Conservation (phyloP, 1,140 invertebrate species). For the Zaprionus camerounensis region DNA sequence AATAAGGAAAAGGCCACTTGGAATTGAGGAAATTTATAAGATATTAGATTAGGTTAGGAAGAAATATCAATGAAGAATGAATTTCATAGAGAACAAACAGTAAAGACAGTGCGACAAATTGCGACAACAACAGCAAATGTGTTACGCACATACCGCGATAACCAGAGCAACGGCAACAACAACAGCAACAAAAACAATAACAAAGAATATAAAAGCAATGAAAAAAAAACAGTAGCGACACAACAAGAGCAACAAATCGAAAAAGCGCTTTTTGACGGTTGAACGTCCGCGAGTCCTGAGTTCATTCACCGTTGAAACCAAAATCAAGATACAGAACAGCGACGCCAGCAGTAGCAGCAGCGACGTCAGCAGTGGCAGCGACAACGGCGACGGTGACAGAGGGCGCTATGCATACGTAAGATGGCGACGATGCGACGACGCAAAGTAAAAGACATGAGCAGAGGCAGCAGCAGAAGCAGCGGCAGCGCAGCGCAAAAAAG, state of each 20-base stretch:
- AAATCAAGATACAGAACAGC: constrained; percentile 79
- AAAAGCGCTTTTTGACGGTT: constrained; percentile 72
- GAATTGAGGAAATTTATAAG: neutral
- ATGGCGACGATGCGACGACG: constrained; percentile 11
- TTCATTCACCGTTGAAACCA: constrained; percentile 82
- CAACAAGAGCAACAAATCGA: constrained; percentile 28
- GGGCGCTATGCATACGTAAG: constrained; percentile 45
- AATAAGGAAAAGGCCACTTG: neutral
- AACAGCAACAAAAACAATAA: constrained; percentile 46
- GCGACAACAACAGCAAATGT: constrained; percentile 47
- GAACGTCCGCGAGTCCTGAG: constrained; percentile 80
- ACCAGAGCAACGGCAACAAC: constrained; percentile 29
- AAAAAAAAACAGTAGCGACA: constrained; percentile 35
- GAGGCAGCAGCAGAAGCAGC: neutral
- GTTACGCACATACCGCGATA: constrained; percentile 63
- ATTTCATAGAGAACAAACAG: constrained; percentile 9
- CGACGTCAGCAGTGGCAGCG: constrained; percentile 33
- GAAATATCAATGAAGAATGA: constrained; percentile 4
- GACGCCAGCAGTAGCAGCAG: constrained; percentile 43
- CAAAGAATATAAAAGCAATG: constrained; percentile 40
- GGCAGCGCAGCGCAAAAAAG: constrained; percentile 7
- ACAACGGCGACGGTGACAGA: constrained; percentile 32
- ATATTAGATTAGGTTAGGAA: neutral
- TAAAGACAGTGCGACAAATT: constrained; percentile 47
- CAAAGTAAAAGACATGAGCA: constrained; percentile 18